Evolutionary conservation across 2,888 invertebrate genomes (phyloP), one percentile per base, ranked within the genome.

Genomic region (Idaea dimidiata): DNA sequence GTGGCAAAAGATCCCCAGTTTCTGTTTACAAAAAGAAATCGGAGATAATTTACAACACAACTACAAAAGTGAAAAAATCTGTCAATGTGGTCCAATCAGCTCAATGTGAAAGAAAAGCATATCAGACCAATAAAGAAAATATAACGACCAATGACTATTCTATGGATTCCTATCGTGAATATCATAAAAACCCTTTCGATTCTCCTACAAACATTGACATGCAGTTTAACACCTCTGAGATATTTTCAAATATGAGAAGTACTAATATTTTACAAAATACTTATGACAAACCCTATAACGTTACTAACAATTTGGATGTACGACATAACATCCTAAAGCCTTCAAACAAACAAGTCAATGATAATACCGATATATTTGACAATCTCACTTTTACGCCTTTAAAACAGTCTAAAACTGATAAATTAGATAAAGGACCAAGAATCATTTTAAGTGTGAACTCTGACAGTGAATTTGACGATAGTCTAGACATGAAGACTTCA

Each of bases 331-430:
- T 87, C 54, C 66, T 89, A 18, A 86, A 84, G 70, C 81, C 86
- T 57, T 83, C 80, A n/a, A 90, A 88, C 62, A 88, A 78, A 65
- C 83, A 84, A 68, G 69, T 63, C 14, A 68, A 60, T 63, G 73
- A 84, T 54, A 68, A 73, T 18, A 80, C 81, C 57, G 86, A 91
- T 65, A 69, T 91, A 54, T 90, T 91, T 77, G 91, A 92, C 66
- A 87, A 91, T 72, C 76, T 91, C 0, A 86, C 83, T 6, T 92
- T 91, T 66, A 91, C 91, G 6, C 92, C 92, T 16, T 69, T 91
- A 4, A 92, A 91, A 71, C 70, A 77, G 32, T 16, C 67, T 8
- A 88, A 85, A 78, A 76, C 66, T 62, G 88, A 88, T 7, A 88
- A 88, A 73, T 73, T 89, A 57, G 79, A 87, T 18, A 84, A 85